Evolutionary conservation across 64 coral and sea anemone species (phyloP), one percentile per base, ranked within the genome.

Genomic region (Actinia equina): DNA sequence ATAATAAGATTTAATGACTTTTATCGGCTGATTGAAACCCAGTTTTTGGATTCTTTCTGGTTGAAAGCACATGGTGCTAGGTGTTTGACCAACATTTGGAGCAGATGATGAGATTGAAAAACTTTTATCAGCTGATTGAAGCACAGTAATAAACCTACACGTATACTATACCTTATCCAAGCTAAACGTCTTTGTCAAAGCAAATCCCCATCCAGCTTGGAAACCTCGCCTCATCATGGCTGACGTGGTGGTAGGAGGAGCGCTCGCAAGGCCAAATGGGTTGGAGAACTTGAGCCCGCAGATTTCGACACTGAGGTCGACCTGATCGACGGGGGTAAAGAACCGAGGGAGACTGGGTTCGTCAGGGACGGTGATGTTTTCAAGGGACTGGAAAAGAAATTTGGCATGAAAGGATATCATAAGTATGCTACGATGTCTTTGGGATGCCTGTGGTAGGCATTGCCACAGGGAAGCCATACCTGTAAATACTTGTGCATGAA

Each of bases 171-270:
- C 97, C 97, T 99, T 99, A 56, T 99, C 93, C 23, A 99, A 80
- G 46, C 88, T 80, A 86, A 95, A 99, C 6, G 97, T 99, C 74
- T 99, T 99, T 0, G 97, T 95, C 59, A 99, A 86, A 15, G 90
- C 93, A 91, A 99, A 99, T 17, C 97, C 97, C 97, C 97, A 99
- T 57, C 97, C 97, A 60, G 93, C 93, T 86, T 99, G 90, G 88
- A 95, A 95, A 2, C 97, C 97, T 69, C 97, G 84, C 65, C 97
- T 95, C 69, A 99, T 99, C 97, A 99, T 99, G 18, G 97, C 97
- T 43, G 97, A 92, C 60, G 59, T 95, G 14, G 97, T 99, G 1
- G 97, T 99, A 1, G 97, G 97, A 7, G 97, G 93, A 3, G 97
- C 97, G 86, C 97, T 99, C 6, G 97, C 97, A 46, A 99, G 78